Evolutionary conservation across 2,113 vertebrate species (phyloP), one percentile per base, ranked within the genome.

Genomic region (Typhlomys cinereus): DNA sequence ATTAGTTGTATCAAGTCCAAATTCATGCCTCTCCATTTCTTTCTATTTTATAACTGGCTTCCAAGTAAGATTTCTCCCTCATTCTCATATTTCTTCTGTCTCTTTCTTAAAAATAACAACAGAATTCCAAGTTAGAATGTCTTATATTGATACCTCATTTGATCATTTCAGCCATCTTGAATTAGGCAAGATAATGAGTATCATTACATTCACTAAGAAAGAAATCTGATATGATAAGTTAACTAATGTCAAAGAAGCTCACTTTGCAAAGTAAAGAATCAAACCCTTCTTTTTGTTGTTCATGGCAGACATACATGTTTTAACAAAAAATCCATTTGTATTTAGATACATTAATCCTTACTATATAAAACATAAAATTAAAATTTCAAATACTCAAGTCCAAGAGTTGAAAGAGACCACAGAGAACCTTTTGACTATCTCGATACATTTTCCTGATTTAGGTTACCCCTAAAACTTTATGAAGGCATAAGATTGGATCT

Each of bases 181-280:
- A 6, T 44, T 71, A 73, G 52, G 8, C 25, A 36, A 48, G n/a
- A 61, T 57, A 39, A 85, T 2, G 44, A 89, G 79, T 7, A 54
- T 36, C 67, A 78, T 36, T 7, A 67, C n/a, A 71, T n/a, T n/a
- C 70, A 25, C 9, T 71, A 21, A 88, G 71, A 90, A 75, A 89
- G 15, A 93, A 92, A 85, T 31, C 34, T 50, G 73, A 71, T 59
- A 82, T n/a, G n/a, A 48, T 64, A 83, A 88, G 5, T 76, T 94
- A 13, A 6, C 82, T 11, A 34, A 81, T 81, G 44, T 54, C 31
- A 3, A 71, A 29, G 9, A 39, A 83, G 57, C 2, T 91, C 66
- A 46, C 21, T 81, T 82, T 46, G 27, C 15, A 73, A 80, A 78
- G 20, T n/a, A 59, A 52, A 69, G 18, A 64, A 61, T 62, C 7